phyloP scores from a whole-genome alignment of 2,113 vertebrate species.

The Pogona vitticeps region DNA sequence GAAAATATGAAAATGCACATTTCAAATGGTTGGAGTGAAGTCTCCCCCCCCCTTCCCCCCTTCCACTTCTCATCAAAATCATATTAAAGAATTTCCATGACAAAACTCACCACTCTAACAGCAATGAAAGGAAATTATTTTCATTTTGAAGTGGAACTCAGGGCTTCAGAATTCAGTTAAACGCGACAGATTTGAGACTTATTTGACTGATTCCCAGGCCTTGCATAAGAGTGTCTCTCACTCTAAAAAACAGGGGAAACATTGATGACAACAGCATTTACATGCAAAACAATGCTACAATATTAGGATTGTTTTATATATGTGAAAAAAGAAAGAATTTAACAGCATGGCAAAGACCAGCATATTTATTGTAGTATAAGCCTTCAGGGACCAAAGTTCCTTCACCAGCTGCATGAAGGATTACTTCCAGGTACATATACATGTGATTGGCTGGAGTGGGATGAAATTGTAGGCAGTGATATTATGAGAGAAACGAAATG shows the following conservation, averaged over 20 bases:
- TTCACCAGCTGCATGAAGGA: not conserved
- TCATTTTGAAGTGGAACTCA: constrained; percentile 38
- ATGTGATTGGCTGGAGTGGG: not conserved
- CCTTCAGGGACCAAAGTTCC: not conserved
- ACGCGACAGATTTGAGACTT: constrained; percentile 46
- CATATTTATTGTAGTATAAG: not conserved
- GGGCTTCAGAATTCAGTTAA: constrained; percentile 46
- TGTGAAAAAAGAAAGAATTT: constrained; percentile 18
- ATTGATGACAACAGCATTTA: constrained; percentile 65
- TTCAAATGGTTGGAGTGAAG: constrained; percentile 29
- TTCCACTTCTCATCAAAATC: constrained; percentile 10
- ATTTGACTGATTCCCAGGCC: constrained; percentile 70
- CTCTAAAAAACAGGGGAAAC: constrained; percentile 72
- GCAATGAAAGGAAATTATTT: constrained; percentile 2
- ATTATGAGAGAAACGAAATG: not conserved
- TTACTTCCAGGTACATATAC: not conserved
- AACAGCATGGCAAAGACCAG: not conserved
- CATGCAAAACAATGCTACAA: constrained; percentile 45
- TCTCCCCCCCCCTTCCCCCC: not conserved
- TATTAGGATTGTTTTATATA: constrained; percentile 49
- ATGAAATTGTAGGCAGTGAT: not conserved
- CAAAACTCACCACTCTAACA: constrained; percentile 17
- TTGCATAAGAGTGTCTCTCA: constrained; percentile 67
- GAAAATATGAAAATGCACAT: constrained; percentile 32
- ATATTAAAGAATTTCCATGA: constrained; percentile 44